Evolutionary conservation across 2,888 invertebrate genomes (phyloP).

Genomic region (Zele albiditarsus): DNA sequence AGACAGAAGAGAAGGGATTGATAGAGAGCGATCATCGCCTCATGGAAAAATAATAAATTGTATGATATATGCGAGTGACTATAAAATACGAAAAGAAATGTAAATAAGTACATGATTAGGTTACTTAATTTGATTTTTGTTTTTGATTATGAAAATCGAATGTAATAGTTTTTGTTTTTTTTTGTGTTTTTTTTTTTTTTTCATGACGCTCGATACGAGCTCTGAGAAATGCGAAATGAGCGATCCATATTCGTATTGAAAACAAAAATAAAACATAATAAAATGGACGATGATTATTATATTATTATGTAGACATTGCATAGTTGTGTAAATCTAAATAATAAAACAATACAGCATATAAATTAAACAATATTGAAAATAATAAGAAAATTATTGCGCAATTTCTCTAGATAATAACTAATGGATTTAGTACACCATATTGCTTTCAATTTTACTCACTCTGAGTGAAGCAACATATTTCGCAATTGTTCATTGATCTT

Average conservation of each 20-base stretch:
- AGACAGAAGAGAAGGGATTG: not conserved
- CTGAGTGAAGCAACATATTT: not conserved
- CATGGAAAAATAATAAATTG: not conserved
- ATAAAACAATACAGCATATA: slow-evolving; percentile 48
- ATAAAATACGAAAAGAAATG: slow-evolving; percentile 28
- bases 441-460: not conserved
- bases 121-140: slow-evolving; percentile 23
- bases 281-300: slow-evolving; percentile 21
- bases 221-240: slow-evolving; percentile 50
- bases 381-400: slow-evolving; percentile 20
- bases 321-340: slow-evolving; percentile 56
- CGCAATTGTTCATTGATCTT: not conserved
- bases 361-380: slow-evolving; percentile 27
- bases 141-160: not conserved
- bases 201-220: slow-evolving; percentile 11
- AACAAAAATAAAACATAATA: slow-evolving; percentile 1
- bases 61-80: not conserved
- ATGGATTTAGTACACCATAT: not conserved
- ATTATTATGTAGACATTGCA: slow-evolving; percentile 35
- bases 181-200: not conserved
- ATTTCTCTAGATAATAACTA: not conserved
- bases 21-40: not conserved
- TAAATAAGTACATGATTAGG: slow-evolving; percentile 39
- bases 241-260: slow-evolving; percentile 28
- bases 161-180: not conserved